phyloP scores from a whole-genome alignment of 2,888 invertebrate genomes.

The Lymantria monacha region DNA sequence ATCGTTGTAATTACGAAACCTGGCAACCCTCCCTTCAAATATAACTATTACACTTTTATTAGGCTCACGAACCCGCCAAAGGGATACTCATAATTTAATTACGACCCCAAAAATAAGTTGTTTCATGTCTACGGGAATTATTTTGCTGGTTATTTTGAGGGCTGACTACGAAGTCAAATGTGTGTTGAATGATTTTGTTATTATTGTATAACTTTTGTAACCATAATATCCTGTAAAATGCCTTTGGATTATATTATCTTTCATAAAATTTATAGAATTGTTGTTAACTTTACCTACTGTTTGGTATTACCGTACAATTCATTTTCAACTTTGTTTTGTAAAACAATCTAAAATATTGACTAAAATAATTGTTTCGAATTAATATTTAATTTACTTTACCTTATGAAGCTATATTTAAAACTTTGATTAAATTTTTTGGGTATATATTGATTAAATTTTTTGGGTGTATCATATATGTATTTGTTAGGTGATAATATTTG shows the following conservation, averaged over 20 bases:
- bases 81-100: slow-evolving; percentile 78
- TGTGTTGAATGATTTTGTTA: slow-evolving; percentile 23
- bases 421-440: too few relatives aligned
- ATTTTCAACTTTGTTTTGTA: neutral
- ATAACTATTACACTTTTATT: slow-evolving; percentile 79
- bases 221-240: neutral
- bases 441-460: too few relatives aligned
- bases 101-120: slow-evolving; percentile 63
- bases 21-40: slow-evolving; percentile 61
- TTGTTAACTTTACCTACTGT: neutral
- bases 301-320: neutral
- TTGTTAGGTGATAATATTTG: neutral
- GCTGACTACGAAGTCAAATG: slow-evolving; percentile 38
- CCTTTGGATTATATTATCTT: too few relatives aligned
- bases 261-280: too few relatives aligned
- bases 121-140: slow-evolving; percentile 51
- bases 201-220: slow-evolving; percentile 23
- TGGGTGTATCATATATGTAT: neutral
- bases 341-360: neutral
- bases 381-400: too few relatives aligned
- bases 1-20: slow-evolving; percentile 59
- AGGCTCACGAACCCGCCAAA: slow-evolving; percentile 70
- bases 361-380: too few relatives aligned
- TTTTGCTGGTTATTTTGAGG: slow-evolving; percentile 44
- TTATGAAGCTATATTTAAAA: too few relatives aligned